Evolutionary conservation across 2,888 invertebrate genomes (phyloP), one percentile per base, ranked within the genome.

Genomic region (Ornithoptera priamus): DNA sequence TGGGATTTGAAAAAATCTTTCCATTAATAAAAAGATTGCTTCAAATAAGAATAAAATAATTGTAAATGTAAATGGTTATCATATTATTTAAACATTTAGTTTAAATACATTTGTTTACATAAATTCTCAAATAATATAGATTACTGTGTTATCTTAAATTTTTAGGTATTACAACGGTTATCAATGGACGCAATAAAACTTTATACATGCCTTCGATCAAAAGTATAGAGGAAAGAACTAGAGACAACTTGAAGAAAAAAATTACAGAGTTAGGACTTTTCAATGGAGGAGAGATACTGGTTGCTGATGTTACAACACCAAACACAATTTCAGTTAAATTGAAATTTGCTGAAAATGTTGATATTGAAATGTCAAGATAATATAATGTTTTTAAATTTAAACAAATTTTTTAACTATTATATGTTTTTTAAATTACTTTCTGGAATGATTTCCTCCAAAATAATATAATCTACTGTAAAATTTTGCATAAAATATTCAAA

Each of bases 131-230:
- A n/a, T 53, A n/a, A n/a, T 53, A 18, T 53, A 18, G 53, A 5
- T 53, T 53, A 7, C 18, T 53, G 1, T 3, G 18, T 53, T 1
- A n/a, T 53, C 46, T 4, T 57, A 7, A n/a, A 39, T 56, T 81
- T 81, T 22, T 74, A 94, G 94, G 98, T 57, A 94, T 98, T 42
- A 97, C 98, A 0, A 95, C 97, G 22, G 93, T 95, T 7, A 94
- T 97, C 59, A 95, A 96, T 80, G 97, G 97, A 5, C 97, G 96
- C 83, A 96, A 96, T 83, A 97, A 96, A 87, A 99, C 99, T 0
- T 92, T 99, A 17, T 99, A 99, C 84, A 97, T 99, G 95, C 95
- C 97, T 42, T 96, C 96, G 18, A 96, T 99, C 24, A 95, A 97
- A 74, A 97, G 98, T 76, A 97, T 99, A 79, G 98, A 98, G 87